Conservation (phyloP, 2,888 invertebrate species). For the Drosophila sordidapex region DNA sequence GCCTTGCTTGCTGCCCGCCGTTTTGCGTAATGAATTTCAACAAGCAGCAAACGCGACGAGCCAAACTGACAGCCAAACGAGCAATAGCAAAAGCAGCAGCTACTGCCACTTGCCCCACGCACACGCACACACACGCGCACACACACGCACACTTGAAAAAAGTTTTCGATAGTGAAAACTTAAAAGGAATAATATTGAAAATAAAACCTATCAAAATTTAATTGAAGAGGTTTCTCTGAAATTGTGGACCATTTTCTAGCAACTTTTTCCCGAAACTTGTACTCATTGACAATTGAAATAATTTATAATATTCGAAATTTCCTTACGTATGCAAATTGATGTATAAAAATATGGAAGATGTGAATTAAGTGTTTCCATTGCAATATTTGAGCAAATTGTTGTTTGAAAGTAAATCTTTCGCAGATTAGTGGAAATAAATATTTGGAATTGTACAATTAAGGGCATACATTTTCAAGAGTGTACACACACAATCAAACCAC, state of each 20-base stretch:
- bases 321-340: not conserved
- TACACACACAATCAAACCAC: conserved; percentile 11
- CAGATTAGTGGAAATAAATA: not conserved
- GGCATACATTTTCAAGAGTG: not conserved
- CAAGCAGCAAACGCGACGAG: conserved; percentile 44
- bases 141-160: conserved; percentile 9
- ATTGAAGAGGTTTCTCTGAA: not conserved
- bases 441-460: not conserved
- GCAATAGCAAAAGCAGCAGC: conserved; percentile 51
- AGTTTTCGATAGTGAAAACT: not conserved
- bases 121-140: conserved; percentile 10
- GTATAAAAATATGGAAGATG: not conserved
- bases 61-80: conserved; percentile 59
- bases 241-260: not conserved
- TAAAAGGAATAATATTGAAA: not conserved
- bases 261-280: not conserved
- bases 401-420: not conserved
- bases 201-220: not conserved
- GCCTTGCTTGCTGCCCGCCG: conserved; percentile 38
- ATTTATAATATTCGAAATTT: not conserved
- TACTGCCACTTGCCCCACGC: conserved; percentile 46
- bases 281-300: not conserved
- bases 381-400: not conserved
- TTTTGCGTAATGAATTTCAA: conserved; percentile 78
- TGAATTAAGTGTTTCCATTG: not conserved